Base-by-base conservation (phyloP, 1,140 invertebrate genomes). In the Heliconius melpomene region DNA sequence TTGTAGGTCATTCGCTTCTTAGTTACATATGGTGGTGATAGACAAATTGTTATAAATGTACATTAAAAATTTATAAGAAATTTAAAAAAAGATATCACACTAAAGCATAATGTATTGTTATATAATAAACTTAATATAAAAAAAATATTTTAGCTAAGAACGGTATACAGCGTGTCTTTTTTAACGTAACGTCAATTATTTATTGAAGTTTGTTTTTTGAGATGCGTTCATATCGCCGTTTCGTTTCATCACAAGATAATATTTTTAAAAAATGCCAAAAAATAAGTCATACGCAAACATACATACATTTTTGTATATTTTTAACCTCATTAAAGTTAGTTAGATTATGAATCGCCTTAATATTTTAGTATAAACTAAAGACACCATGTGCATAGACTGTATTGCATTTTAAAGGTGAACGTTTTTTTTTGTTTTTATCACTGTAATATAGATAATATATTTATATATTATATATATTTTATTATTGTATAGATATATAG, bases 371-470 rank as follows among this genome's bases (percentile, higher is more conserved):
- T 83, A 85, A 86, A 87, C 85, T 79, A 84, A 89, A 88, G 85
- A 90, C 89, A 93, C 87, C 90, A 88, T 74, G 80, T 90, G 88
- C 88, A 90, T 90, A 92, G 90, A 93, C 92, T 94, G 92, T 85
- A 85, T 89, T 88, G 91, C 92, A 94, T 94, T 93, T 93, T 90
- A 79, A 87, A 82, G 85, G 87, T 89, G 86, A 87, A 86, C 86
- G 81, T 83, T 83, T 88, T 86, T 87, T 78, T 87, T 88, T 66
- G 50, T 79, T 84, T 79, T 76, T 87, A 85, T 81, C 80, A 83
- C 86, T 76, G 80, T 78, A n/a, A 73, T 52, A 75, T 76, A 54
- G 74, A 75, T 66, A 66, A 29, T 29, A 66, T 66, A 66, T 66
- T 66, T 66, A 66, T 66, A 66, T 66, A 66, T 66, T 66, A 66